Percentiles rank a stretch among this genome's conserved stretches.
Evolutionary conservation across 2,797 vertebrate genomes (phyloP).

Genomic region (Caiman crocodilus): DNA sequence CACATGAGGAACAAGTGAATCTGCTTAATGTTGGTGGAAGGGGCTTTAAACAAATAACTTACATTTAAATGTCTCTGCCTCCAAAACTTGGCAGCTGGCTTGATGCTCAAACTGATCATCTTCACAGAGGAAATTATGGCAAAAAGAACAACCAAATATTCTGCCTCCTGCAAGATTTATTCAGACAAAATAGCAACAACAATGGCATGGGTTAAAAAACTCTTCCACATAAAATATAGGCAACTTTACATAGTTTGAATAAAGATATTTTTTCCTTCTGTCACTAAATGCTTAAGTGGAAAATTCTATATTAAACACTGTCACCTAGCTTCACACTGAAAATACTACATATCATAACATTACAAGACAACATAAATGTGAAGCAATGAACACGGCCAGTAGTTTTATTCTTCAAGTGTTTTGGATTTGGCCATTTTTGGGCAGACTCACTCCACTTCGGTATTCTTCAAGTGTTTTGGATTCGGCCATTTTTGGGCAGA

Average conservation of each 20-base stretch:
- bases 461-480: not conserved
- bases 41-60: constrained; percentile 73
- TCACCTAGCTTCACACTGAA: not conserved
- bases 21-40: not conserved
- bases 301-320: not conserved
- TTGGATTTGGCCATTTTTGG: too few relatives aligned
- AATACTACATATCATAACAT: not conserved
- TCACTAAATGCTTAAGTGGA: not conserved
- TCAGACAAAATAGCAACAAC: constrained; percentile 20
- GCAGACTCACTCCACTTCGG: too few relatives aligned
- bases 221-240: not conserved
- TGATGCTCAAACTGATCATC: constrained; percentile 99
- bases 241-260: not conserved
- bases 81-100: constrained; percentile 97
- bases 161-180: constrained; percentile 88
- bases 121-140: constrained; percentile 96
- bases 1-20: not conserved
- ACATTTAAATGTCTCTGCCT: constrained; percentile 99
- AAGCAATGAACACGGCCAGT: not conserved
- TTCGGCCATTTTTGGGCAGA: not conserved
- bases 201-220: not conserved
- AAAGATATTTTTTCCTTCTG: not conserved
- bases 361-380: not conserved
- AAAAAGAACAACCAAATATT: constrained; percentile 97
- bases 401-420: too few relatives aligned